Conservation (phyloP, 2,113 vertebrate species). For the Dicerorhinus sumatrensis region DNA sequence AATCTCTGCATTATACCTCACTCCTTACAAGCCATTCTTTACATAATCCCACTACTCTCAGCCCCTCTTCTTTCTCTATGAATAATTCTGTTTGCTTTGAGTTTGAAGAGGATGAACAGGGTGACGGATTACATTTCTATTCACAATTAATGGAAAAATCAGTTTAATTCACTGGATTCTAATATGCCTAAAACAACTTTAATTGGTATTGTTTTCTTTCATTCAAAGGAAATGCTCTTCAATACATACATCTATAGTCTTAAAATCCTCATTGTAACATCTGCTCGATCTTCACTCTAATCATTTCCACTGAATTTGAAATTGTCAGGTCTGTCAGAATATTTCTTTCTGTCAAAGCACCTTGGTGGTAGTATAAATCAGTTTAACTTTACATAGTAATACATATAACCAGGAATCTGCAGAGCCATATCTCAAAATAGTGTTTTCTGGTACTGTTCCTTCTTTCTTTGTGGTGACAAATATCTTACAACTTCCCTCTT, state of each 20-base stretch:
- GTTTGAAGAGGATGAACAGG: constrained; percentile 35
- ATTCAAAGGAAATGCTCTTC: constrained; percentile 57
- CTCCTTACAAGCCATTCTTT: background rate
- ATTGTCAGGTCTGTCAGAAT: constrained; percentile 19
- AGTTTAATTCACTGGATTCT: constrained; percentile 42
- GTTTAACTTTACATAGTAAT: background rate
- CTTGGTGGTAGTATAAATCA: background rate
- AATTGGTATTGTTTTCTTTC: constrained; percentile 55
- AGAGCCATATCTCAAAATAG: background rate
- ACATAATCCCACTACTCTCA: background rate
- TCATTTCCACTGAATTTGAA: constrained; percentile 62
- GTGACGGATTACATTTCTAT: constrained; percentile 5
- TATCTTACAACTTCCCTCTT: background rate
- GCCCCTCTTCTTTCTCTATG: background rate
- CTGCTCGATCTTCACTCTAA: constrained; percentile 58
- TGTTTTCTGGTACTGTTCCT: background rate
- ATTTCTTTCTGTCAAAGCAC: constrained; percentile 54
- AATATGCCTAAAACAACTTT: constrained; percentile 54
- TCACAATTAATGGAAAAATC: constrained; percentile 56
- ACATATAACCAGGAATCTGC: background rate
- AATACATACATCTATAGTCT: constrained; percentile 14
- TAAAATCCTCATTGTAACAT: constrained; percentile 57
- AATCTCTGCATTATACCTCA: background rate
- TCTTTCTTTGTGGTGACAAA: background rate
- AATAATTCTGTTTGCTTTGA: constrained; percentile 65